These are phyloP conservation scores for Atta colombica DNA, from an alignment of 1,140 invertebrate genomes.

Conservation along the genomic window DNA sequence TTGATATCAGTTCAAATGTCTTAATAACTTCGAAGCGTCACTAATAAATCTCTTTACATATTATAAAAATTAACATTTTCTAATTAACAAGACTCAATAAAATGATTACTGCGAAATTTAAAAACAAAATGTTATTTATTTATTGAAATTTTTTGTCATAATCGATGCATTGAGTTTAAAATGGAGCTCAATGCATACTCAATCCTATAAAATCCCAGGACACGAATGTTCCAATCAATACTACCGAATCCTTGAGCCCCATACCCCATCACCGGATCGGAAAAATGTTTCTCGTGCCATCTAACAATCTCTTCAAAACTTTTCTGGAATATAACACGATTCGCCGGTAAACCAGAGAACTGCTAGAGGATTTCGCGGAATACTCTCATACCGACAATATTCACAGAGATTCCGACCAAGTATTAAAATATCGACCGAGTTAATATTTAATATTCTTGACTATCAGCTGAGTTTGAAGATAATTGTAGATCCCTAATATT, in stretches of 20 bases:
- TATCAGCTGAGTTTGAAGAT: neutral
- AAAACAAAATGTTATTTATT: neutral
- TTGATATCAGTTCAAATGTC: slow-evolving; percentile 21
- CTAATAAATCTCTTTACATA: neutral
- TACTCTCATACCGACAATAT: neutral
- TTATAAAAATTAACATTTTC: neutral
- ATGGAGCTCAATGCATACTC: neutral
- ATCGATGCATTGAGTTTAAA: slow-evolving; percentile 29
- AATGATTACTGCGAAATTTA: neutral
- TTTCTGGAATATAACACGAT: neutral
- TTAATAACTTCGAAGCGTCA: neutral
- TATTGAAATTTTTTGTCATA: neutral
- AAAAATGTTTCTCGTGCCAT: slow-evolving; percentile 10
- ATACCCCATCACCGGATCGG: neutral
- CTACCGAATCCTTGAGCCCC: slow-evolving; percentile 39
- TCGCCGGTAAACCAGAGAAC: slow-evolving; percentile 38
- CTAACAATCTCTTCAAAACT: neutral
- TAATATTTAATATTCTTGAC: too few relatives aligned
- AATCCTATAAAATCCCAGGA: slow-evolving; percentile 44
- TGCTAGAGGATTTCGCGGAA: neutral
- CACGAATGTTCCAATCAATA: slow-evolving; percentile 48
- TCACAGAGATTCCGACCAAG: neutral
- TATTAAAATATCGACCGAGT: neutral
- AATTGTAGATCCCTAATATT: neutral
- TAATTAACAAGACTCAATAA: neutral